Base-by-base conservation (phyloP, 53 echinoderm and acorn worm species). In the Zoroaster sp. region DNA sequence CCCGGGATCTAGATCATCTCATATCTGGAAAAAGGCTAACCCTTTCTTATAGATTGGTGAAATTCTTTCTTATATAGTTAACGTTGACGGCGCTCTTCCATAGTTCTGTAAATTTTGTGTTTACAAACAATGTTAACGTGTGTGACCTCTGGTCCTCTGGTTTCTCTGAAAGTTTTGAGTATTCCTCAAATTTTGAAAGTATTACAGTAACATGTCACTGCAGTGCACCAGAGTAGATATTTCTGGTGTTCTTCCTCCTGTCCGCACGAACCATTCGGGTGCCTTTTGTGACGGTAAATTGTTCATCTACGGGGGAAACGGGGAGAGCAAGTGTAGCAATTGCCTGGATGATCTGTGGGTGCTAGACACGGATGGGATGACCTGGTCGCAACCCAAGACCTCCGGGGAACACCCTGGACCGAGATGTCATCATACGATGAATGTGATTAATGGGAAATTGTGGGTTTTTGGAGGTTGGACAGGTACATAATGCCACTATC, bases 381-480 rank as follows among this genome's bases (percentile, higher is more conserved):
- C 89, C n/a, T 92, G 92, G 92, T 49, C 89, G 4, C 74, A 89
- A 66, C 89, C 83, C 41, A 39, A 73, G 68, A 81, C 89, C 37
- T 35, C 74, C 5, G 92, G 89, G 33, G 37, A 66, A 5, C 37
- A 15, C 7, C 92, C 89, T 5, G 92, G 92, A 4, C 28, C 55
- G 10, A 74, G 89, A 34, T 92, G 92, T 68, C 92, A 92, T 55
- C 92, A 92, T 69, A 89, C 92, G 14, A 89, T 92, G 83, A 65
- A 75, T 39, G 44, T 73, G 4, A 11, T 91, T 0, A 74, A 81
- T 13, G 74, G 54, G 6, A 92, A 89, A 78, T 30, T 77, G 53
- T 91, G 83, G 75, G 49, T 89, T 11, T 92, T 92, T 89, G 92
- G 92, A 30, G 92, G 92, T 30, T 92, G 92, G 89, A 89, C 89